Base-by-base conservation (phyloP, 2,888 invertebrate genomes). In the Plagodis dolabraria region DNA sequence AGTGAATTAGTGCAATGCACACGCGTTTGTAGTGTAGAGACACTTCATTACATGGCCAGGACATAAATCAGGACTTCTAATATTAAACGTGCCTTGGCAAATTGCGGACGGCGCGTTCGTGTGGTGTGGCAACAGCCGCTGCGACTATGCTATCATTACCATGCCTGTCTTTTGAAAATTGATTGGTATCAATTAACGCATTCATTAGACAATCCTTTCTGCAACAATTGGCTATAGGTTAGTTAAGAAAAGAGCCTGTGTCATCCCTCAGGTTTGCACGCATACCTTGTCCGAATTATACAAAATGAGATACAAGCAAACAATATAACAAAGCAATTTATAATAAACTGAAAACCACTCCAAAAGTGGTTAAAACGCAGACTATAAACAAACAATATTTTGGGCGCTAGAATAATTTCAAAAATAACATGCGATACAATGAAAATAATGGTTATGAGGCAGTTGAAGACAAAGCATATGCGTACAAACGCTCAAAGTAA, bases 51-150 rank as follows among this genome's bases (percentile, higher is more conserved):
- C 83, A 85, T 84, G 86, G 86, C 85, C 79, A 84, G 87, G 81
- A 70, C 86, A 91, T 93, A 93, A 93, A 93, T 93, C 92, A 92
- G 89, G 87, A 86, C 89, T 92, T 93, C 93, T 93, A 93, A 93
- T 93, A 93, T 93, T 93, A 93, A 92, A 92, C 93, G 87, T 89
- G 92, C 91, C 91, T 92, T 90, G 82, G 83, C 89, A 89, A 90
- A 91, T 90, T 90, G 89, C 84, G 80, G 79, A 73, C 76, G 64
- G 65, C 60, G 48, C 44, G 49, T 40, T 36, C 49, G 38, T 48
- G 48, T 50, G 49, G 47, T 53, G 8, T 49, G 44, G 60, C 42
- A 58, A 55, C 63, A 58, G 46, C 52, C 55, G 56, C 56, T 52
- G 38, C 50, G 33, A 54, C 48, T 47, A 47, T 34, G 36, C 47